Base-by-base conservation (phyloP, 2,113 vertebrate species). In the Erythrocercus mccallii region DNA sequence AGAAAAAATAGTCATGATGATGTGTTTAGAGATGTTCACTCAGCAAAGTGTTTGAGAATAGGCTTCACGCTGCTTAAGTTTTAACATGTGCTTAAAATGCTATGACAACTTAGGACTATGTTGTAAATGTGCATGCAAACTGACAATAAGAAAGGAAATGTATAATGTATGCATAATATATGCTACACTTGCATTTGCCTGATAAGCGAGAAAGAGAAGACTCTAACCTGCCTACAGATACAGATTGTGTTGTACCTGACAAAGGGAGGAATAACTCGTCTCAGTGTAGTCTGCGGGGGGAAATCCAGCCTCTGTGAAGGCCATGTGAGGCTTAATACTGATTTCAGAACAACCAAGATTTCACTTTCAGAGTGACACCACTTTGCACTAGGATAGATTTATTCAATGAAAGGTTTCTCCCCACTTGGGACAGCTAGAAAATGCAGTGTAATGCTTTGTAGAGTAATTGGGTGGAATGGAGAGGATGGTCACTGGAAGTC, bases 11-110 rank as follows among this genome's bases (percentile, higher is more conserved):
- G n/a, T 11, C 45, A 61, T 47, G 48, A 45, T 76, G 57, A 38
- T 79, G 31, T 85, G 60, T 81, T 83, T 68, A 89, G 83, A 79
- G 40, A 81, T 61, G 10, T 57, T 89, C 30, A 0, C 65, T 87
- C 53, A 89, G 38, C 23, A 69, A 64, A 89, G 19, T 14, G 14
- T 44, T 89, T 72, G 50, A 91, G 77, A 86, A 79, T 12, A 80
- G 28, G 12, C 33, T 91, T 91, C 22, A 24, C 11, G n/a, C 48
- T 76, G n/a, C n/a, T 65, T 76, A 89, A 79, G 33, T 72, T 89
- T 91, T 91, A 91, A 81, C 56, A 81, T n/a, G 28, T 89, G 65
- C 57, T 82, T 87, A 82, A 87, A 89, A 62, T 66, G 22, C 54
- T 61, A 5, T 20, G 14, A 21, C 76, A 69, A 81, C 14, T 68